A percentile compares a stretch with the other conserved stretches of the same genome.
Conservation (phyloP, 2,888 invertebrate species). For the Odontocerum albicorne region DNA sequence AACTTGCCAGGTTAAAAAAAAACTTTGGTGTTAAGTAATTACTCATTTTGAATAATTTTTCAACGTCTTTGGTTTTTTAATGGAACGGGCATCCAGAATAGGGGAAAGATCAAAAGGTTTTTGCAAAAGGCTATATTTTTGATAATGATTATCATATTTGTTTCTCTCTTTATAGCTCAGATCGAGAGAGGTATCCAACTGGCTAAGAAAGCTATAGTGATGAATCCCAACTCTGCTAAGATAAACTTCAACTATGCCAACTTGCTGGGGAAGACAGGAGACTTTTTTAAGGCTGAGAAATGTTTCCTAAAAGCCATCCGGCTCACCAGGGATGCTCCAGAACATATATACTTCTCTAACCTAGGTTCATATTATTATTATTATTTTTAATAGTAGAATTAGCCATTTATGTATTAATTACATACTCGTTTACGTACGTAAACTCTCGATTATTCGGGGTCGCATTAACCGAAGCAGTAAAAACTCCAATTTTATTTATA, state of each 20-base stretch:
- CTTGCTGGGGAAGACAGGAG: conserved; percentile 79
- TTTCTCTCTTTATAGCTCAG: conserved; percentile 53
- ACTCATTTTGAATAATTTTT: too few species aligned
- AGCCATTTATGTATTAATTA: too few species aligned
- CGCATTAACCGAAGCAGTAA: too few species aligned
- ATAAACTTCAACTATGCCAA: conserved; percentile 88
- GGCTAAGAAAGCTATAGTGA: conserved; percentile 68
- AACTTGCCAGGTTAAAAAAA: too few species aligned
- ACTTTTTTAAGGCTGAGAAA: conserved; percentile 77
- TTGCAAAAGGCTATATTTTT: not conserved
- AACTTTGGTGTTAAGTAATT: too few species aligned
- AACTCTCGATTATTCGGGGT: too few species aligned
- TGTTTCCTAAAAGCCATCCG: conserved; percentile 78
- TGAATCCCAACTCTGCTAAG: conserved; percentile 73
- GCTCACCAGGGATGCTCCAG: conserved; percentile 59
- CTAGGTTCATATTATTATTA: conserved; percentile 75
- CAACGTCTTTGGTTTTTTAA: too few species aligned
- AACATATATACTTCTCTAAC: conserved; percentile 86
- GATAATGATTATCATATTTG: not conserved
- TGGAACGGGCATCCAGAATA: too few species aligned
- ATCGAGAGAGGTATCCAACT: conserved; percentile 69
- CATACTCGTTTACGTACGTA: too few species aligned
- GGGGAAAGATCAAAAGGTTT: too few species aligned
- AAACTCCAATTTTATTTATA: too few species aligned
- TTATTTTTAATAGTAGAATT: too few species aligned